A percentile compares a stretch with the other conserved stretches of the same genome.
Evolutionary conservation across 2,113 vertebrate species (phyloP).

Genomic region (Cryptomyrus ogoouensis): DNA sequence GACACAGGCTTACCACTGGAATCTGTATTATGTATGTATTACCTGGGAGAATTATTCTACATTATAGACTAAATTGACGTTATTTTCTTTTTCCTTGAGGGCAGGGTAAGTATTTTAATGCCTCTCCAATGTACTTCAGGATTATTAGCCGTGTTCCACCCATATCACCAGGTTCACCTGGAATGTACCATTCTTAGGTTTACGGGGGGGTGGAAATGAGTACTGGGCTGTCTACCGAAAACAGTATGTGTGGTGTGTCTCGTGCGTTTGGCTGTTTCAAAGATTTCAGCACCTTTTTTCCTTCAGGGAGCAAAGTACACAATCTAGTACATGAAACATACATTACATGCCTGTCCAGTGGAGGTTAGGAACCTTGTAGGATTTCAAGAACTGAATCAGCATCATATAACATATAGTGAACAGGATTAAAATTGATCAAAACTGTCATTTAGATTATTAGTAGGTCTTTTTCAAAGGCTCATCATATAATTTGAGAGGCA

Average conservation of each 20-base stretch:
- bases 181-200: background rate
- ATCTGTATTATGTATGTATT: background rate
- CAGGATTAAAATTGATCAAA: background rate
- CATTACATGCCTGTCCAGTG: background rate
- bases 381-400: background rate
- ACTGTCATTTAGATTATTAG: background rate
- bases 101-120: constrained; percentile 6
- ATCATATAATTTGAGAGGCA: background rate
- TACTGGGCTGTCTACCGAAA: background rate
- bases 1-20: background rate
- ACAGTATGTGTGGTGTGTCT: background rate
- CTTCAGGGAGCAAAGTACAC: background rate
- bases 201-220: background rate
- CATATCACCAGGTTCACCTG: background rate
- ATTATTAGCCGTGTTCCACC: background rate
- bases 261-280: background rate
- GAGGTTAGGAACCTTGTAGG: background rate
- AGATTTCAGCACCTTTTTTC: background rate
- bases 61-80: background rate
- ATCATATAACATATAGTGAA: background rate
- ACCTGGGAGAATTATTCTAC: constrained; percentile 1
- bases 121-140: background rate
- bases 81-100: constrained; percentile 2
- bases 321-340: background rate
- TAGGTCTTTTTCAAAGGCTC: background rate